phyloP scores from a whole-genome alignment of 2,888 invertebrate genomes.

The Parnassius smintheus region DNA sequence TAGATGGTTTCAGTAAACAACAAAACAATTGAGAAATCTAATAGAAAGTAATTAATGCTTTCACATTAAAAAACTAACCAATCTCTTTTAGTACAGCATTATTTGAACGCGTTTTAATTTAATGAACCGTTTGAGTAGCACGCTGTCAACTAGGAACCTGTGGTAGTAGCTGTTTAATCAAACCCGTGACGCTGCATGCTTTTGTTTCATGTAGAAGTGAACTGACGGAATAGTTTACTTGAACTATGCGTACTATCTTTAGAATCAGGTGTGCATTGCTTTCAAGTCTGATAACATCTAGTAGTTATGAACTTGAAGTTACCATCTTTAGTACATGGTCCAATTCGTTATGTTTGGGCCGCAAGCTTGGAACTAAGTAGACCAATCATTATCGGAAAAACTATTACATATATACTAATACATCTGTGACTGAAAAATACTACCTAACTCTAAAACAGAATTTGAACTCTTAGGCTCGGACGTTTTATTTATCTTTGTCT shows the following conservation, averaged over 20 bases:
- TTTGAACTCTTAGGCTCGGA: no score
- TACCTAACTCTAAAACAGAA: no score
- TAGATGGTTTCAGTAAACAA: no score
- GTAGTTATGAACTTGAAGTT: slow-evolving; percentile 3
- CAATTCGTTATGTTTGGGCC: no score
- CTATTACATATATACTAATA: no score
- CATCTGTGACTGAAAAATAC: no score
- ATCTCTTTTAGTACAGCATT: not conserved
- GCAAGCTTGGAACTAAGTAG: no score
- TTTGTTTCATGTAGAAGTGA: slow-evolving; percentile 12
- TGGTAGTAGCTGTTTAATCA: slow-evolving; percentile 25
- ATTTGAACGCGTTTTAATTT: slow-evolving; percentile 14
- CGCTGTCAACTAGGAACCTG: slow-evolving; percentile 1
- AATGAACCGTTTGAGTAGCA: slow-evolving; percentile 20
- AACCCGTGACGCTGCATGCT: slow-evolving; percentile 13
- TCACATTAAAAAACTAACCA: not conserved
- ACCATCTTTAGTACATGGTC: no score
- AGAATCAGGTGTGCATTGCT: slow-evolving; percentile 1
- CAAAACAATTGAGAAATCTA: no score
- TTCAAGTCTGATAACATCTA: not conserved
- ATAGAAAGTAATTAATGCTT: no score
- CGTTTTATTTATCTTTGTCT: no score
- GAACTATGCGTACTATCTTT: slow-evolving; percentile 6
- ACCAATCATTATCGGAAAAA: no score
- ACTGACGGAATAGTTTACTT: slow-evolving; percentile 15